Evolutionary conservation across 1,140 invertebrate genomes (phyloP).

Genomic region (Phymorhynchus buccinoides): DNA sequence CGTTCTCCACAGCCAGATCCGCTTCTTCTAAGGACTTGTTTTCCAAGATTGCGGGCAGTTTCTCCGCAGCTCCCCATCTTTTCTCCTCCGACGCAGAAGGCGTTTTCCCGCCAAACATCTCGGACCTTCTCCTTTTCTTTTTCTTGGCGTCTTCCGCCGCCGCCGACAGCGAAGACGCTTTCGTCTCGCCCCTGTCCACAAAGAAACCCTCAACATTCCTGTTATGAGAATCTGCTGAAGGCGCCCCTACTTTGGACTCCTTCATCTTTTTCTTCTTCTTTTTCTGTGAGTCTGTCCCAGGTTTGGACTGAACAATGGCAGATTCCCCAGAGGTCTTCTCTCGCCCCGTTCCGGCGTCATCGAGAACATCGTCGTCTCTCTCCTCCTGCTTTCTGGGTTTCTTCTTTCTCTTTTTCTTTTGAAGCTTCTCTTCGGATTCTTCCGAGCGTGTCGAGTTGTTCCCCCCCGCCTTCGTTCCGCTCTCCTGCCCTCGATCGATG

Average conservation of each 20-base stretch:
- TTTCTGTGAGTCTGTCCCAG: neutral
- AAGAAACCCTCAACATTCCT: too few relatives aligned
- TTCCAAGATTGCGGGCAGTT: too few relatives aligned
- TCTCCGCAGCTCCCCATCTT: too few relatives aligned
- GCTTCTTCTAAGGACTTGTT: too few relatives aligned
- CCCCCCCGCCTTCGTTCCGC: too few relatives aligned
- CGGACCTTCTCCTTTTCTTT: too few relatives aligned
- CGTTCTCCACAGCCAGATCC: too few relatives aligned
- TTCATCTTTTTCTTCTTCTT: neutral
- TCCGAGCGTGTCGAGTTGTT: neutral
- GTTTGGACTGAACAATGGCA: neutral
- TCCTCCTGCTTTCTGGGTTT: neutral
- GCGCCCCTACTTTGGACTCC: neutral
- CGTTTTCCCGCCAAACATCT: too few relatives aligned
- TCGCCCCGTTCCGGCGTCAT: neutral
- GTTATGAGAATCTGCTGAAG: too few relatives aligned
- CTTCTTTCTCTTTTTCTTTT: neutral
- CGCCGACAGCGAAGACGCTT: neutral
- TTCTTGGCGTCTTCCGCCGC: neutral
- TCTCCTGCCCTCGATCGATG: neutral
- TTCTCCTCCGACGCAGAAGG: too few relatives aligned
- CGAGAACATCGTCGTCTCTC: neutral
- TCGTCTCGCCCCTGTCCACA: too few relatives aligned
- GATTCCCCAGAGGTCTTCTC: neutral
- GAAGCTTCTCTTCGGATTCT: neutral